Base-by-base conservation (phyloP, 1,140 invertebrate species). In the Harpegnathos saltator region DNA sequence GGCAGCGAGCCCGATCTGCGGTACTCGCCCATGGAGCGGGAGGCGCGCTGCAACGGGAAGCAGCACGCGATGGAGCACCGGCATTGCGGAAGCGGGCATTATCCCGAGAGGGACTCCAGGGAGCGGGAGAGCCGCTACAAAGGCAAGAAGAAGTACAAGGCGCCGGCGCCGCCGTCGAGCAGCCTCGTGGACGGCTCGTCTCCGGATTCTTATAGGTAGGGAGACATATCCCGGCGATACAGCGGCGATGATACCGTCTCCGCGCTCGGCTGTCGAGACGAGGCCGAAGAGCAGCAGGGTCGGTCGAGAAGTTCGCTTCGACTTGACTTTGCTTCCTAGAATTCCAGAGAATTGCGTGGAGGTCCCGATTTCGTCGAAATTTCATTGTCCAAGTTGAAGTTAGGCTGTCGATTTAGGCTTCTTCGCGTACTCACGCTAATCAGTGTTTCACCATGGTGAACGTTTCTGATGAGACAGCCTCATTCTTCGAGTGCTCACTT, bases 1-100 rank as follows among this genome's bases (percentile, higher is more conserved):
- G 96, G 96, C 17, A 97, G 97, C 63, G 97, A 97, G 91, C 97
- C 97, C 9, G 96, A 97, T 91, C 91, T 97, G 7, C 90, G 95
- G 22, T 94, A 92, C 59, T 89, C 88, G 44, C 78, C 88, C 65
- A 59, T 61, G 69, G 82, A 59, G 26, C 48, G 77, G 15, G 85
- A 75, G 22, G 63, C 7, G 24, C 74, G 38, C n/a, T 85, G 80
- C 85, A 65, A 15, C 58, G 62, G 62, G 56, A 84, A 78, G 50
- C 85, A 85, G 15, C 74, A 65, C 50, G 61, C 75, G n/a, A 50
- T 85, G 48, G 84, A 91, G 33, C 72, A 66, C 26, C 84, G 87
- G 56, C 82, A 85, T 19, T 75, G 71, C 26, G 38, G 72, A 15
- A 65, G 65, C n/a, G 73, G 68, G 11, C 83, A 88, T 54, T 87